Evolutionary conservation across 2,888 invertebrate species (phyloP), one percentile per base, ranked within the genome.

Genomic region (Cryptocephalus moraei): DNA sequence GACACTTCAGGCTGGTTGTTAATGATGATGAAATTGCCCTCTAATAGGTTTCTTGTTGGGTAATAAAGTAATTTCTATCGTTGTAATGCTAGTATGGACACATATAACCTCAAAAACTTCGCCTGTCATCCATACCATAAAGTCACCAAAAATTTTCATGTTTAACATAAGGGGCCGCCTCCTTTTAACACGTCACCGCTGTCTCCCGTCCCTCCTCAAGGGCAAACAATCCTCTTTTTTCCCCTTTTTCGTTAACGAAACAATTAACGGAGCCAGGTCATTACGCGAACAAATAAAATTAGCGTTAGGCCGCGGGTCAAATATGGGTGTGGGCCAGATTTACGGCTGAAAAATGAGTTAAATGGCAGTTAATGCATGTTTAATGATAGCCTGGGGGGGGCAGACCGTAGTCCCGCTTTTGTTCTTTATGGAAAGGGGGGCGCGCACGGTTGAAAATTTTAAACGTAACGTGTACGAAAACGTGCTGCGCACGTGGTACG

Each of bases 311-410:
- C 43, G 45, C 47, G 51, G 54, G 51, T 52, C 48, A 50, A 51
- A 52, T 49, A 41, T 54, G 60, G 58, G 62, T 58, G 61, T 51
- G 56, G 48, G 54, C 52, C 59, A 61, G 60, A 62, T 63, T 62
- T 63, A 56, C 58, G 55, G 56, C 53, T 54, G 58, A 60, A 58
- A 62, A 59, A 54, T 49, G 49, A 54, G 49, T 55, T 59, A 62
- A 62, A 59, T 55, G 58, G 55, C 56, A 56, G 57, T 61, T 66
- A 67, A 67, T 65, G 67, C 58, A 59, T 60, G 61, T 65, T 64
- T 68, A 68, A 68, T 68, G 64, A 68, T 58, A 62, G 58, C 57
- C 53, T 56, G 57, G 53, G 55, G 56, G 55, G 55, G 55, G 38
- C 38, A 38, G 40, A 40, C 22, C 40, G 31, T 57, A 59, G 59